A percentile compares a stretch with the other conserved stretches of the same genome.
phyloP scores from a whole-genome alignment of 2,797 vertebrate genomes.

The Staurois parvus region DNA sequence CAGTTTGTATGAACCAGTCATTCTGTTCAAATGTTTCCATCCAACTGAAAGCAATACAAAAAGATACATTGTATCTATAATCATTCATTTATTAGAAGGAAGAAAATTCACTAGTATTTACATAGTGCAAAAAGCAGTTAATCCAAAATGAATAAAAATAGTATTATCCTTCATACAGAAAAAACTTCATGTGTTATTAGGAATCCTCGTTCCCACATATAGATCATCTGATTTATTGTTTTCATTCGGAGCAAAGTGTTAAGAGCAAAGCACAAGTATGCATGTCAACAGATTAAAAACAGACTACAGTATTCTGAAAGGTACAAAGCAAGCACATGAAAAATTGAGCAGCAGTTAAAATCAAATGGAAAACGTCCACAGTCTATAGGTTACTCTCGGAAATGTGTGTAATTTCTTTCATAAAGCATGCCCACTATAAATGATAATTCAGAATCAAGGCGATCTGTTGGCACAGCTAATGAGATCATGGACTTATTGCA shows the following conservation, averaged over 20 bases:
- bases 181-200: constrained; percentile 73
- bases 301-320: not conserved
- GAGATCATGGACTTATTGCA: not conserved
- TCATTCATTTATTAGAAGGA: constrained; percentile 85
- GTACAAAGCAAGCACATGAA: not conserved
- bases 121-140: constrained; percentile 96
- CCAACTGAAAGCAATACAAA: not conserved
- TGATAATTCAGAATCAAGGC: not conserved
- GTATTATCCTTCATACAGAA: constrained; percentile 77
- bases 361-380: not conserved
- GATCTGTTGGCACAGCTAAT: constrained; percentile 35
- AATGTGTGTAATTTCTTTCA: constrained; percentile 6
- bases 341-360: constrained; percentile 2
- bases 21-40: too few species aligned
- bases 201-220: constrained; percentile 38
- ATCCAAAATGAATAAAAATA: constrained; percentile 76
- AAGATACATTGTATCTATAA: constrained; percentile 66
- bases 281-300: not conserved
- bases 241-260: constrained; percentile 23
- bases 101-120: constrained; percentile 90
- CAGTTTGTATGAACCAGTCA: too few species aligned
- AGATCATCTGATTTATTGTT: constrained; percentile 24
- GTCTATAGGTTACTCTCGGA: not conserved
- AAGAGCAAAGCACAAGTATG: constrained; percentile 26
- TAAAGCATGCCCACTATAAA: constrained; percentile 9